phyloP scores from a whole-genome alignment of 53 echinoderm and acorn worm species.

The Echinarachnius parma region DNA sequence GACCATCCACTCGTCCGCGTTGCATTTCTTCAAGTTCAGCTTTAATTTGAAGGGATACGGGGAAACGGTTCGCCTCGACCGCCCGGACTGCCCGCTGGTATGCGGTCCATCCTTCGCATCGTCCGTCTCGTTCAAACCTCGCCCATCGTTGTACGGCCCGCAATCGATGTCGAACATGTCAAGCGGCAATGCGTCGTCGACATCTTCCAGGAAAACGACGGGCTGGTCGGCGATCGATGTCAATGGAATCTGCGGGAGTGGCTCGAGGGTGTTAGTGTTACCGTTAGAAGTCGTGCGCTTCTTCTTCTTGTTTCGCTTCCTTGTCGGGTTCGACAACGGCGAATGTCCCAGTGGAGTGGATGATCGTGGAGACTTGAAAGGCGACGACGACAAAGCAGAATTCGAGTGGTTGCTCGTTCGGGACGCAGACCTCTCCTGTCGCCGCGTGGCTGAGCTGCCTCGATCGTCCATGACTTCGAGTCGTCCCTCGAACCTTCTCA shows the following conservation, averaged over 20 bases:
- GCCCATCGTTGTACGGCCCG: conserved; percentile 13
- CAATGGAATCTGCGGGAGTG: background rate
- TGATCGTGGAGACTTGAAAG: background rate
- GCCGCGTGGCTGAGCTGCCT: no score
- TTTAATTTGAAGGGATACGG: conserved; percentile 20
- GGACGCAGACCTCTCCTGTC: no score
- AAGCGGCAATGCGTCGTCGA: background rate
- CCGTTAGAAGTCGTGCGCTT: background rate
- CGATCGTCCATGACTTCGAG: no score
- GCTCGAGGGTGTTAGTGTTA: no score
- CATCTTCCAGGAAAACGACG: background rate
- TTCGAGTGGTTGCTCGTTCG: background rate
- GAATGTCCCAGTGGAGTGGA: no score
- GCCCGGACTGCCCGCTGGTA: conserved; percentile 5
- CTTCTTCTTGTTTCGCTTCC: background rate
- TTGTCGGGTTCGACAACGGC: background rate
- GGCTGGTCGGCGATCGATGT: background rate
- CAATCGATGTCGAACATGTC: conserved; percentile 21
- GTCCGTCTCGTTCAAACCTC: background rate
- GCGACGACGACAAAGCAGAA: background rate
- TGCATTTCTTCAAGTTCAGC: background rate
- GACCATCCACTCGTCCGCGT: background rate
- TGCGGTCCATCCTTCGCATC: background rate
- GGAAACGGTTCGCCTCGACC: conserved; percentile 14
- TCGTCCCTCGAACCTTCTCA: no score